Percentiles rank a stretch among this genome's conserved stretches.
These are phyloP conservation scores for Oncorhynchus masou DNA, from an alignment of 2,113 vertebrate species.

Conservation along the genomic window DNA sequence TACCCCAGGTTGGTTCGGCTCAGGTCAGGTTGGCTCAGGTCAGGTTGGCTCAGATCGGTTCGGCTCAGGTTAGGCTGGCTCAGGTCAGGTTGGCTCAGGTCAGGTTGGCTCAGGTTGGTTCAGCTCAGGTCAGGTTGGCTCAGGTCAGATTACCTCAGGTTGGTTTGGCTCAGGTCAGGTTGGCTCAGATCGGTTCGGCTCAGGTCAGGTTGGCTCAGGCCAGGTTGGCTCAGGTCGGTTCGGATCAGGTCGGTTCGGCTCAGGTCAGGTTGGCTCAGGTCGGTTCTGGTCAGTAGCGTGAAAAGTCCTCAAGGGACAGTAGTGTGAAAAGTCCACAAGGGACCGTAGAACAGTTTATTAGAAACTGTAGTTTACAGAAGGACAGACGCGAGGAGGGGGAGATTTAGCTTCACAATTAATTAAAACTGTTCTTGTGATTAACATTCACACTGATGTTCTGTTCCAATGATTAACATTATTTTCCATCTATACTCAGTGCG, in stretches of 20 bases:
- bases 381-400: neutral
- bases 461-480: neutral
- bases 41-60: too few species aligned
- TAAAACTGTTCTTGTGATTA: neutral
- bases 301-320: neutral
- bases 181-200: too few species aligned
- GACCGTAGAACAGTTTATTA: neutral
- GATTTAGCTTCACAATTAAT: neutral
- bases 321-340: neutral
- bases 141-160: too few species aligned
- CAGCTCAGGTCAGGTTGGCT: too few species aligned
- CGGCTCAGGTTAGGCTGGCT: too few species aligned
- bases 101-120: too few species aligned
- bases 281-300: neutral
- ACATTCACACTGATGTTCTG: neutral
- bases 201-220: too few species aligned
- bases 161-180: accelerated
- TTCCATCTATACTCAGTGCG: constrained; percentile 11
- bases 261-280: too few species aligned
- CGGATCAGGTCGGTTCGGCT: neutral
- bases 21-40: too few species aligned
- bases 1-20: too few species aligned
- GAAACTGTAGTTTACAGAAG: neutral
- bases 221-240: too few species aligned
- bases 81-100: too few species aligned